Percentiles rank a stretch among this genome's conserved stretches.
phyloP scores from a whole-genome alignment of 2,888 invertebrate genomes.

The Cheilosia pagana region DNA sequence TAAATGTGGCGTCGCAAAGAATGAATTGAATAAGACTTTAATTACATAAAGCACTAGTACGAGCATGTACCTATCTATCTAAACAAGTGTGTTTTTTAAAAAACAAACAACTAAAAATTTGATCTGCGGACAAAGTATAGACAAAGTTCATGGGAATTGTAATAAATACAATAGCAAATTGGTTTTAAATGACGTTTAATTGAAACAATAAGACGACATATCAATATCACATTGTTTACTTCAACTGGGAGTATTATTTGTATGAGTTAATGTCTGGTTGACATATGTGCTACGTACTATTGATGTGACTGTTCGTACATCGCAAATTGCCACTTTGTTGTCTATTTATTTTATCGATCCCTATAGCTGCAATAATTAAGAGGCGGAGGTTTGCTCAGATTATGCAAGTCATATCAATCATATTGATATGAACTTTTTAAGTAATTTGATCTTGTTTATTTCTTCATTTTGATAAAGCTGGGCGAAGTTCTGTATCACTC shows the following conservation, averaged over 20 bases:
- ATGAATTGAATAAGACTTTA: constrained; percentile 22
- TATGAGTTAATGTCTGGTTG: neutral
- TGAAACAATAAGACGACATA: constrained; percentile 27
- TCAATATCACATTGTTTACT: constrained; percentile 7
- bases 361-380: neutral
- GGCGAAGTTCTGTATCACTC: too few relatives aligned
- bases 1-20: constrained; percentile 5
- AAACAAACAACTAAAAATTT: too few relatives aligned
- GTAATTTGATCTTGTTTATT: constrained; percentile 20
- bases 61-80: too few relatives aligned
- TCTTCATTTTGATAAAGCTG: neutral
- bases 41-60: constrained; percentile 14
- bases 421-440: constrained; percentile 4
- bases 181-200: constrained; percentile 34
- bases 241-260: neutral
- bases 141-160: constrained; percentile 41
- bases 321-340: neutral
- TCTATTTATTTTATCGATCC: constrained; percentile 1
- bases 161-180: constrained; percentile 24
- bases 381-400: neutral
- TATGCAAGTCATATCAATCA: neutral
- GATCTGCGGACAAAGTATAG: constrained; percentile 10
- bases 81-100: neutral
- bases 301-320: neutral
- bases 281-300: neutral